Base-by-base conservation (phyloP, 1,140 invertebrate genomes). In the Bombus terrestris region DNA sequence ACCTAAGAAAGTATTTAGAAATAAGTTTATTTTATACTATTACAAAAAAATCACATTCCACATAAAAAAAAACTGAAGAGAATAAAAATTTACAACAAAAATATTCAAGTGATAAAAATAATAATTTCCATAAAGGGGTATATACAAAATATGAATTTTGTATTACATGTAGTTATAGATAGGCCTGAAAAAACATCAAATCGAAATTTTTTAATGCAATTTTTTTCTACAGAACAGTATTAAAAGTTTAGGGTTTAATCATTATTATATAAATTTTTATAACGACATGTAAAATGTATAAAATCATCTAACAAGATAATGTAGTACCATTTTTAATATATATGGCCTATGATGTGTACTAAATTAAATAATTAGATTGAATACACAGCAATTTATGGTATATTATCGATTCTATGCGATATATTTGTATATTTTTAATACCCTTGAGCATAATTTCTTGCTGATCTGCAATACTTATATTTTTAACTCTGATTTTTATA, bases 381-480 rank as follows among this genome's bases (percentile, higher is more conserved):
- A 6, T 43, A 57, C 57, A 66, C 35, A 81, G 37, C 59, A 57
- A 35, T 69, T 79, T 84, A 74, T 85, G 59, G 59, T 81, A 81
- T n/a, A 88, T 89, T 62, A 80, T 85, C 81, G 77, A 39, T 72
- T 12, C 64, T 75, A 53, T 47, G 32, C 71, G 64, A 80, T 72
- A 75, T 71, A 32, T 8, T 28, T 80, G 39, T 66, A 68, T 53
- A 73, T 86, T 72, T 88, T 80, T 59, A 80, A 86, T 59, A 43
- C 41, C 37, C 28, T 39, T 18, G 62, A 80, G 32, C 47, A 83
- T 79, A 71, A 89, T 83, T 80, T 83, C 57, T 86, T 57, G 37
- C 47, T 79, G 64, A 62, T 84, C 32, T 74, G 32, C 59, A 79
- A 83, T 66, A 28, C 66, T 37, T 81, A 82, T 90, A 87, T 89